phyloP scores from a whole-genome alignment of 2,888 invertebrate species.

The Drosophila rellima region DNA sequence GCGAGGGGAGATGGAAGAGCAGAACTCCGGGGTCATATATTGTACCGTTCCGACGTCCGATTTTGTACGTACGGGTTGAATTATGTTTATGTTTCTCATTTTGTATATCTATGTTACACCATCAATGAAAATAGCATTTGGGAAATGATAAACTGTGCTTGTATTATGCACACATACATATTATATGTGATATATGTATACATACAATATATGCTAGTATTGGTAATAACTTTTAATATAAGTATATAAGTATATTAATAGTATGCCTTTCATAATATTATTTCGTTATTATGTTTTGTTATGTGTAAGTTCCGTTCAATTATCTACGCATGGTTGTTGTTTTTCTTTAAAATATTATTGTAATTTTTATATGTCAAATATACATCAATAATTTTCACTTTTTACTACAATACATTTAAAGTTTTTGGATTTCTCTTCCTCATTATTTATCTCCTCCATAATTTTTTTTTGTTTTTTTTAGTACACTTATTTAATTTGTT shows the following conservation, averaged over 20 bases:
- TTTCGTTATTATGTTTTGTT: constrained; percentile 32
- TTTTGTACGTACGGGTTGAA: constrained; percentile 19
- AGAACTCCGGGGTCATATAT: constrained; percentile 37
- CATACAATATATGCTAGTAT: constrained; percentile 2
- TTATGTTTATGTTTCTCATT: constrained; percentile 23
- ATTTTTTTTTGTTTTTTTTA: constrained; percentile 47
- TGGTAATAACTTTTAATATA: constrained; percentile 1
- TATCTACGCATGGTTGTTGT: constrained; percentile 73
- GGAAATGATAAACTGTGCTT: constrained; percentile 55
- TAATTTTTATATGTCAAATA: constrained; percentile 59
- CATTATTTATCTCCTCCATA: background rate
- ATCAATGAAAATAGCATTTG: constrained; percentile 70
- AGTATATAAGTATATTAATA: constrained; percentile 19
- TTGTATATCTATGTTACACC: constrained; percentile 76
- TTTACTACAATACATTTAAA: constrained; percentile 67
- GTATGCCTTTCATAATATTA: constrained; percentile 27
- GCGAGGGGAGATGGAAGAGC: constrained; percentile 5
- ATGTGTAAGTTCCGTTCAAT: constrained; percentile 71
- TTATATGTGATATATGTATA: constrained; percentile 27
- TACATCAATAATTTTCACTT: constrained; percentile 68
- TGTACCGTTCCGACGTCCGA: constrained; percentile 32
- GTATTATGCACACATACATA: constrained; percentile 24
- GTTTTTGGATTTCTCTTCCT: constrained; percentile 27
- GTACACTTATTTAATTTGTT: constrained; percentile 80
- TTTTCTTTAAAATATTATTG: constrained; percentile 44